A percentile compares a stretch with the other conserved stretches of the same genome.
These are phyloP conservation scores for Oscheius myriophilus DNA, from an alignment of 2,888 invertebrate species.

Conservation along the genomic window DNA sequence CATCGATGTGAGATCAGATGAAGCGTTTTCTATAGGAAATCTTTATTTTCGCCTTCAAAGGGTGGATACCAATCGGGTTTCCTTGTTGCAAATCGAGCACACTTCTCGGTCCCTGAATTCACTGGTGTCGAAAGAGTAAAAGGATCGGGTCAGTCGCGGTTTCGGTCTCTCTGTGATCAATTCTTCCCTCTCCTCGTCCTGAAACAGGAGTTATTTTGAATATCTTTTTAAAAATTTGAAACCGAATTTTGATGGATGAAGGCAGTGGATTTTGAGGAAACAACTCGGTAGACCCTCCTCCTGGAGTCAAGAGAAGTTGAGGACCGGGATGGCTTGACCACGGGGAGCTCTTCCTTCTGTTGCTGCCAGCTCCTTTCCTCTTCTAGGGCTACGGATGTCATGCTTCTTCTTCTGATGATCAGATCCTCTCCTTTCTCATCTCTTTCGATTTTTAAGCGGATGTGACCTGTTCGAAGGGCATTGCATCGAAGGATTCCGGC, in stretches of 20 bases:
- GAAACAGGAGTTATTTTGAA: too few species aligned
- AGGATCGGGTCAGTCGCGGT: conserved; percentile 16
- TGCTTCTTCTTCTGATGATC: conserved; percentile 26
- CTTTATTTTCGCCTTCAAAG: neutral
- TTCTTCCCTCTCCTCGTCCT: conserved; percentile 25
- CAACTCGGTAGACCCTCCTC: conserved; percentile 16
- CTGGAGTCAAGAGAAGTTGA: conserved; percentile 6
- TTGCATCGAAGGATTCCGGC: conserved; percentile 20
- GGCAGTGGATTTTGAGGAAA: conserved; percentile 9
- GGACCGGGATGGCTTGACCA: neutral
- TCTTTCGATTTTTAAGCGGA: conserved; percentile 14
- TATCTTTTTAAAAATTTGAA: neutral
- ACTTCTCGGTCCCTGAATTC: conserved; percentile 20
- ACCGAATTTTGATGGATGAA: conserved; percentile 11
- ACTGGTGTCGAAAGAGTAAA: conserved; percentile 29
- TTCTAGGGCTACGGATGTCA: conserved; percentile 27
- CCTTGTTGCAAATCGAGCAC: conserved; percentile 24
- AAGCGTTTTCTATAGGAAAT: conserved; percentile 16
- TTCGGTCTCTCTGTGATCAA: conserved; percentile 7
- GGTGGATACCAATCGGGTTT: conserved; percentile 24
- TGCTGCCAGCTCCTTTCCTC: conserved; percentile 22
- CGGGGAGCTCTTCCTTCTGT: neutral
- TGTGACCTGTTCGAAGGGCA: conserved; percentile 5
- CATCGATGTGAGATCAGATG: conserved; percentile 29
- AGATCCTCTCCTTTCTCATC: conserved; percentile 29